Base-by-base conservation (phyloP, 2,113 vertebrate species). In the Carollia perspicillata region DNA sequence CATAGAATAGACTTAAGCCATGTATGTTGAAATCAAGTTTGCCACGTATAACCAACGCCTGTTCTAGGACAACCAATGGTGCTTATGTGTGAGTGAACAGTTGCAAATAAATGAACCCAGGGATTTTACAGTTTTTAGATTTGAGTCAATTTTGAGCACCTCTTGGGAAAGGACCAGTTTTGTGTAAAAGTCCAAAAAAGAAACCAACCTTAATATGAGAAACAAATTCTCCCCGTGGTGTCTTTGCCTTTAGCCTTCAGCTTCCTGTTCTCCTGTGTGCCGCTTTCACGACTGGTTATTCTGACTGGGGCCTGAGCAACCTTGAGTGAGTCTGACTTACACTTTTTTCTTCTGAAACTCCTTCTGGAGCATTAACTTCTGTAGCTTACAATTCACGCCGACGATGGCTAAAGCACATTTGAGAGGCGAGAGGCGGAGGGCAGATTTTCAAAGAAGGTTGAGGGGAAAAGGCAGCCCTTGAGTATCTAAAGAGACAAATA, bases 401-500 rank as follows among this genome's bases (percentile, higher is more conserved):
- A 23, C 22, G 35, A 11, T 47, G 81, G 58, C 37, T 60, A n/a
- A 53, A 95, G 68, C 51, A 51, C 23, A 47, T 85, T 86, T 3
- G 12, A 69, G 85, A 74, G 44, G 44, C 53, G 8, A 69, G 85
- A 74, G 44, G 44, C 53, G 69, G 49, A 93, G 84, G 65, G 51
- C 58, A 78, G 60, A 42, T 42, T 92, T 90, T 86, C 94, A 96
- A 96, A 97, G 97, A 83, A 86, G 51, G 60, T n/a, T 47, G 55
- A 68, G 74, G 78, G 84, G 28, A 81, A 74, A 89, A 85, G 47
- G 44, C 89, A 95, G 89, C 88, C 85, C 81, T 90, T 95, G 92
- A 84, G 53, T 97, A 96, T 96, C 97, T 94, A 97, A 98, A 96
- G 89, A 97, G 95, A 97, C 95, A 96, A 89, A 97, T 98, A 95